Evolutionary conservation across 2,888 invertebrate genomes (phyloP).

Genomic region (Exephanes ischioxanthus): DNA sequence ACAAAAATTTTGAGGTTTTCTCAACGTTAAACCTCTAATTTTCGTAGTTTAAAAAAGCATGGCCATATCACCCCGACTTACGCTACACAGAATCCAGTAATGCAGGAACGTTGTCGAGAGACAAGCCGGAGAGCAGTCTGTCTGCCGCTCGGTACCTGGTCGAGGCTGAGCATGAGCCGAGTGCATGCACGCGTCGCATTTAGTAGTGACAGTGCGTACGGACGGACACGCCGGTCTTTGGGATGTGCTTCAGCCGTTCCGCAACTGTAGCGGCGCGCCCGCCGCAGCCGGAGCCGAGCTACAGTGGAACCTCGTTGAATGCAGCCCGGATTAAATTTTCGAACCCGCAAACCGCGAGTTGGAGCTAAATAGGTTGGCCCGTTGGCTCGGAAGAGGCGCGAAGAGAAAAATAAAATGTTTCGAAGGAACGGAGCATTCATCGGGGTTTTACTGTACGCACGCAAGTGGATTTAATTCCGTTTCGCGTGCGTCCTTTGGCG

Average conservation of each 20-base stretch:
- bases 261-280: conserved; percentile 13
- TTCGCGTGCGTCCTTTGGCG: conserved; percentile 30
- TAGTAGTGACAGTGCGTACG: conserved; percentile 20
- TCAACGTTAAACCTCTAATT: too few species aligned
- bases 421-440: not conserved
- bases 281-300: not conserved
- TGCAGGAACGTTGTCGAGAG: not conserved
- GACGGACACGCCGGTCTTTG: conserved; percentile 23
- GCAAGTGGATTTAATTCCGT: conserved; percentile 31
- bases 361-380: not conserved
- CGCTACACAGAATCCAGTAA: not conserved
- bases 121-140: not conserved
- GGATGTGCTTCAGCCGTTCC: conserved; percentile 14
- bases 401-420: not conserved
- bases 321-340: not conserved
- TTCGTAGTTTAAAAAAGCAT: too few species aligned
- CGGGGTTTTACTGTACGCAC: not conserved
- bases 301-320: conserved; percentile 8
- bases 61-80: too few species aligned
- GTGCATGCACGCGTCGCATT: conserved; percentile 8
- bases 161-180: not conserved
- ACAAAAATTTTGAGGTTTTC: too few species aligned
- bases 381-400: not conserved
- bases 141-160: not conserved
- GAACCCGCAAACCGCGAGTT: not conserved